Evolutionary conservation across 2,797 vertebrate species (phyloP).

Genomic region (Syndactyla subalaris): DNA sequence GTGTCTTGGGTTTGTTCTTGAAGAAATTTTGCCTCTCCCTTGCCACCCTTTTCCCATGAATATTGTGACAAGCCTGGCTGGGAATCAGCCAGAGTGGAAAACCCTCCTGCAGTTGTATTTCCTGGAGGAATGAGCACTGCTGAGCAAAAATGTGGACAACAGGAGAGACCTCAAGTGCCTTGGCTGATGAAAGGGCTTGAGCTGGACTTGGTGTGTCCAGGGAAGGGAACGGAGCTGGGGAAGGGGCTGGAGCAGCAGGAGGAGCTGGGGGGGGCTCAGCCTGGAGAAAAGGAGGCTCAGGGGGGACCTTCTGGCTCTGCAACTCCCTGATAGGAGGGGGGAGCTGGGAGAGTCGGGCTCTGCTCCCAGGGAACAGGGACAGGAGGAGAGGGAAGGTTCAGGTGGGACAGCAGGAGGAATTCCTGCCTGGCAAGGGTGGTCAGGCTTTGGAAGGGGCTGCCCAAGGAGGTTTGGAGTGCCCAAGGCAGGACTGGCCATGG

Average conservation of each 20-base stretch:
- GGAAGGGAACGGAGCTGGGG: background rate
- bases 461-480: background rate
- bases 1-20: background rate
- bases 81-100: background rate
- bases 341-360: too few species aligned
- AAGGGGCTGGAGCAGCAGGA: background rate
- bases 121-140: background rate
- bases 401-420: background rate
- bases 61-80: too few species aligned
- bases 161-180: background rate
- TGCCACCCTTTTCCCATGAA: background rate
- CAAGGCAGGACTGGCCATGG: accelerated
- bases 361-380: too few species aligned
- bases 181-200: background rate
- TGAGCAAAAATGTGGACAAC: background rate
- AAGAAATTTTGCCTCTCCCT: background rate
- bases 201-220: background rate
- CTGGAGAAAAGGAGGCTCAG: too few species aligned
- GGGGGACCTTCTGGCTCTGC: too few species aligned
- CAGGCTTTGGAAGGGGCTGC: background rate
- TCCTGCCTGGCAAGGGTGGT: background rate
- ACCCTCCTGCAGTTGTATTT: background rate
- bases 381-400: background rate
- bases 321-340: background rate
- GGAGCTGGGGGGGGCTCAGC: background rate